These are phyloP conservation scores for Panorpa germanica DNA, from an alignment of 2,888 invertebrate species.

Conservation along the genomic window DNA sequence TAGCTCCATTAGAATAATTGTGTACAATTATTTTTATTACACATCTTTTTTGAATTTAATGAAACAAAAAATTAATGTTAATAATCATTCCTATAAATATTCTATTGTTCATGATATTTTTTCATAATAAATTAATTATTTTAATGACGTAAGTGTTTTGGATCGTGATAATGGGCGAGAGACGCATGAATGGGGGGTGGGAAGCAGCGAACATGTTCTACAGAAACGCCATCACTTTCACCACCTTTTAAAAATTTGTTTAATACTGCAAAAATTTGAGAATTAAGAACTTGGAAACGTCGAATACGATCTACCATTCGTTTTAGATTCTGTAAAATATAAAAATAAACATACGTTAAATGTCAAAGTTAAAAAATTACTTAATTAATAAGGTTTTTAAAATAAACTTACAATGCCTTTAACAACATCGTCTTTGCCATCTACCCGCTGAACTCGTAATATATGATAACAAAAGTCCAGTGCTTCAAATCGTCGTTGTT, in stretches of 20 bases:
- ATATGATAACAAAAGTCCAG: constrained; percentile 98
- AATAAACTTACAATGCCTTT: constrained; percentile 75
- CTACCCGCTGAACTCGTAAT: constrained; percentile 83
- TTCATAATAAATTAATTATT: neutral
- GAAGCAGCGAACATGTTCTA: constrained; percentile 93
- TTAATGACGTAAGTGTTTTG: constrained; percentile 32
- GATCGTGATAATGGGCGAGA: constrained; percentile 38
- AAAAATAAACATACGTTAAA: constrained; percentile 11
- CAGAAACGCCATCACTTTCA: constrained; percentile 64
- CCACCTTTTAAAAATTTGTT: constrained; percentile 85
- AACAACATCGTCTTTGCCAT: constrained; percentile 86
- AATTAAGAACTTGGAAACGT: constrained; percentile 94
- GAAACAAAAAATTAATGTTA: constrained; percentile 1
- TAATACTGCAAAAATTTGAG: constrained; percentile 89
- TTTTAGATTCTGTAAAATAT: constrained; percentile 57
- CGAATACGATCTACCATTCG: constrained; percentile 95
- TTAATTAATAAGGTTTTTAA: neutral
- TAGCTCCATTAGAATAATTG: no score
- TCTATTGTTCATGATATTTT: neutral
- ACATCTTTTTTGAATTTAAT: no score
- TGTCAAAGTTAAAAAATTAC: neutral
- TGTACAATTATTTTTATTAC: no score
- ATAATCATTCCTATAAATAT: constrained; percentile 1
- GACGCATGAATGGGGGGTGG: constrained; percentile 77
- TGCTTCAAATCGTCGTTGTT: constrained; percentile 90